phyloP scores from a whole-genome alignment of 2,113 vertebrate species.

The Puffinus mauretanicus region DNA sequence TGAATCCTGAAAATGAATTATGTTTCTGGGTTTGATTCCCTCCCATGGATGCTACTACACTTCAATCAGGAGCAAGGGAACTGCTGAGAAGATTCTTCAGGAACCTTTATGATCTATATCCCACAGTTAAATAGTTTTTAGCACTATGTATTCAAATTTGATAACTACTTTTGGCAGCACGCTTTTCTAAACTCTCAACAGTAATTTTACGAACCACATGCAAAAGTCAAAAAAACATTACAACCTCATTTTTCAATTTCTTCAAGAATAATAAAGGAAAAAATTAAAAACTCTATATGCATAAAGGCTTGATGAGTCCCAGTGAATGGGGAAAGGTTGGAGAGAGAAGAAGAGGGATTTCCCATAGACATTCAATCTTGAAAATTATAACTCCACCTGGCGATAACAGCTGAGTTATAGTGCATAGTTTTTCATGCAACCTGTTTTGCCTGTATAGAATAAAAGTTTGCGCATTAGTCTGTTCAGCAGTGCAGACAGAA shows the following conservation, averaged over 20 bases:
- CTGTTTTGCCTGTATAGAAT: neutral
- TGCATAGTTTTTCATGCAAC: neutral
- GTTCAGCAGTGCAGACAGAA: neutral
- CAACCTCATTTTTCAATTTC: neutral
- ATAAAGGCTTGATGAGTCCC: neutral
- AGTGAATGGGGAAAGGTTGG: neutral
- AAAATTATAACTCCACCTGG: neutral
- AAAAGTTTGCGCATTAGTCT: neutral
- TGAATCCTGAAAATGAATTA: neutral
- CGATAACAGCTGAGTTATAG: neutral
- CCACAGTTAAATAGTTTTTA: neutral
- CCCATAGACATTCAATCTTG: neutral
- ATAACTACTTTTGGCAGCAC: neutral
- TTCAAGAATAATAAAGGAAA: neutral
- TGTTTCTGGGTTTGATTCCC: neutral
- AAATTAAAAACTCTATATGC: neutral
- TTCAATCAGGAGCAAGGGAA: neutral
- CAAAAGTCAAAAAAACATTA: neutral
- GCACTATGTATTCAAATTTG: neutral
- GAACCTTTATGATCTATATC: neutral
- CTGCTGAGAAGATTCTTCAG: neutral
- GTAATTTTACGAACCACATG: neutral
- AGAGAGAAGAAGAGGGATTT: neutral
- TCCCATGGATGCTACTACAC: neutral
- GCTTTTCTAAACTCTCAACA: neutral